These are phyloP conservation scores for Drosophila demipolita DNA, from an alignment of 2,888 invertebrate species.

Conservation along the genomic window DNA sequence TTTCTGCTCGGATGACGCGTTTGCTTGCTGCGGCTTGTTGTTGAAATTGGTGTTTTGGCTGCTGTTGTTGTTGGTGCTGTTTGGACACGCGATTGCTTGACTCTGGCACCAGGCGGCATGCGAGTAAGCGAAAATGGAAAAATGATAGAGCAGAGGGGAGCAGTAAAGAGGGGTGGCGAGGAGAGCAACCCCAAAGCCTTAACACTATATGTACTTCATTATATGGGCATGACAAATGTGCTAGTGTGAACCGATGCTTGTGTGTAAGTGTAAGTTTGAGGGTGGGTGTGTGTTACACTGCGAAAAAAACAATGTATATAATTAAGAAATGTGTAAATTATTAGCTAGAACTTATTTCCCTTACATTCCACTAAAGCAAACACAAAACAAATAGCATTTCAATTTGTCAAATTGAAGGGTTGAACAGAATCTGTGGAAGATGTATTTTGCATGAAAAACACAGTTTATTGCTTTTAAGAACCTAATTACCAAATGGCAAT, in stretches of 20 bases:
- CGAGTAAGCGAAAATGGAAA: constrained; percentile 1
- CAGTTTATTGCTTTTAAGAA: background rate
- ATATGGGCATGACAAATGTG: constrained; percentile 64
- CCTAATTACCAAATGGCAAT: background rate
- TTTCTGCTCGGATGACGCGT: constrained; percentile 38
- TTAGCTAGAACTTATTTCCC: background rate
- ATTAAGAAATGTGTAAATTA: background rate
- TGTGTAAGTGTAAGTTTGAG: constrained; percentile 15
- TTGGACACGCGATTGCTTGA: constrained; percentile 64
- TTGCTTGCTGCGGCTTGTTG: constrained; percentile 34
- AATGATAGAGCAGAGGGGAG: constrained; percentile 2
- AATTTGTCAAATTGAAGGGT: background rate
- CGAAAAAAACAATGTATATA: background rate
- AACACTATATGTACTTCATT: constrained; percentile 65
- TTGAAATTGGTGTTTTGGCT: constrained; percentile 27
- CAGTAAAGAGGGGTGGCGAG: background rate
- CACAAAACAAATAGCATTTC: background rate
- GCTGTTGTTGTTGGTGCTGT: constrained; percentile 35
- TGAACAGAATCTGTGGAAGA: too few species aligned
- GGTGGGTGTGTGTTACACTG: constrained; percentile 8
- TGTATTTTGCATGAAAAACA: background rate
- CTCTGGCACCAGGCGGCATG: constrained; percentile 13
- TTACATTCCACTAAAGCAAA: background rate
- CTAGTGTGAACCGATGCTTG: constrained; percentile 44
- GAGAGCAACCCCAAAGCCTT: constrained; percentile 57